Evolutionary conservation across 2,113 vertebrate genomes (phyloP), one percentile per base, ranked within the genome.

Genomic region (Butastur rufipennis): DNA sequence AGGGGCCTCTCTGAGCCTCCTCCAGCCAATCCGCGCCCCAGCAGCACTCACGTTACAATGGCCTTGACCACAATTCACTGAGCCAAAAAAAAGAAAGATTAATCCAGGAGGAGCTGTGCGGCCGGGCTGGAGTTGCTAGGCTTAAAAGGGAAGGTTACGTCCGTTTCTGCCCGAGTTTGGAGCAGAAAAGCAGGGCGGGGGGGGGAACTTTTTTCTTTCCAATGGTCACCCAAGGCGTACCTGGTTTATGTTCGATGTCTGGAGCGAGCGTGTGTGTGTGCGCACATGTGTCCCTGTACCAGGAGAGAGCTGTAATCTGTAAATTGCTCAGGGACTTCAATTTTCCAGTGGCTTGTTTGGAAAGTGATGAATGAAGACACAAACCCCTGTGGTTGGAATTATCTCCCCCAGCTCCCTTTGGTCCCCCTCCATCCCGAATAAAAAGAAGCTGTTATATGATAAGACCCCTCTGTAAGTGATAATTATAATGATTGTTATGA

Each of bases 1-100:
- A 98, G 98, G 98, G 98, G 98, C 98, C 99, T 98, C 98, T 98
- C 98, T 97, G 97, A 98, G 98, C 98, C 98, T 98, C 98, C 98
- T 98, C 98, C 97, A 98, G 98, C 98, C 99, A 99, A 98, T 99
- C 98, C 97, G 98, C 96, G 98, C 98, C 93, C 97, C 96, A 91
- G 98, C 98, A 98, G 98, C 98, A 98, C 98, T 99, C 99, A 99
- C 98, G 98, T 99, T 99, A 99, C 99, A 99, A 99, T 99, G 98
- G 99, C 98, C 98, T 98, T 98, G 98, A 98, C 98, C 98, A 99
- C 99, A 99, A 99, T 99, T 98, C 98, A 98, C 97, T 98, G 98
- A 99, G 98, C 97, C 98, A 98, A 98, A 98, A 98, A 98, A 98
- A 97, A 97, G 96, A 98, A 97, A 99, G 98, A 99, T 98, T 98